A percentile compares a stretch with the other conserved stretches of the same genome.
Evolutionary conservation across 2,888 invertebrate species (phyloP).

Genomic region (Balanococcus diminutus): DNA sequence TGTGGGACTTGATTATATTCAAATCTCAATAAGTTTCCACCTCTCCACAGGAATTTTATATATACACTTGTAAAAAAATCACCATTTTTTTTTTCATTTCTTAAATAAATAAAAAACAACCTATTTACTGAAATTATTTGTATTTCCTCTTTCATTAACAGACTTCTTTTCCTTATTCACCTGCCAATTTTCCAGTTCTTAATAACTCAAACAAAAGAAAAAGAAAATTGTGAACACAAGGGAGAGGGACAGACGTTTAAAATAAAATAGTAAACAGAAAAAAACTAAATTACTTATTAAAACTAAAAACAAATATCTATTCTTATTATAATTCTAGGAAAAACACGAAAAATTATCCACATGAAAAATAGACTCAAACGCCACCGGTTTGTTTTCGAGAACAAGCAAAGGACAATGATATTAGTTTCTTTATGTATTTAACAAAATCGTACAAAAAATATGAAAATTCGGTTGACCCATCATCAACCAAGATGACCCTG

Average conservation of each 20-base stretch:
- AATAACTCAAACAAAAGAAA: not conserved
- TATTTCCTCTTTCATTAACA: not conserved
- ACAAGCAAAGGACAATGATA: not conserved
- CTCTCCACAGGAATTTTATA: too few species aligned
- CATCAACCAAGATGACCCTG: not conserved
- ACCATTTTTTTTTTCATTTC: too few species aligned
- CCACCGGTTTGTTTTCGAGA: not conserved
- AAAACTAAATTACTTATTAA: too few species aligned
- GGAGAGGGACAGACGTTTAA: not conserved
- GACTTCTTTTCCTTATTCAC: not conserved
- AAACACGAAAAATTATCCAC: not conserved
- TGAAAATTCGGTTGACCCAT: constrained; percentile 13
- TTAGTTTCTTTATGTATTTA: too few species aligned
- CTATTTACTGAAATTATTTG: not conserved
- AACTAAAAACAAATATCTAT: not conserved
- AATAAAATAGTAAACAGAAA: not conserved
- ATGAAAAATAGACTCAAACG: not conserved
- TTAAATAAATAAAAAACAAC: too few species aligned
- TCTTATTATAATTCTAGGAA: not conserved
- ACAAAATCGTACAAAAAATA: not conserved
- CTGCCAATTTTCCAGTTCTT: not conserved
- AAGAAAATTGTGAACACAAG: too few species aligned
- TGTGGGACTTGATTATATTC: too few species aligned
- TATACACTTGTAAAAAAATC: too few species aligned
- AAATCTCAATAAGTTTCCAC: too few species aligned